Percentiles rank a stretch among this genome's conserved stretches.
phyloP scores from a whole-genome alignment of 2,113 vertebrate species.

The Syngnathus typhle region DNA sequence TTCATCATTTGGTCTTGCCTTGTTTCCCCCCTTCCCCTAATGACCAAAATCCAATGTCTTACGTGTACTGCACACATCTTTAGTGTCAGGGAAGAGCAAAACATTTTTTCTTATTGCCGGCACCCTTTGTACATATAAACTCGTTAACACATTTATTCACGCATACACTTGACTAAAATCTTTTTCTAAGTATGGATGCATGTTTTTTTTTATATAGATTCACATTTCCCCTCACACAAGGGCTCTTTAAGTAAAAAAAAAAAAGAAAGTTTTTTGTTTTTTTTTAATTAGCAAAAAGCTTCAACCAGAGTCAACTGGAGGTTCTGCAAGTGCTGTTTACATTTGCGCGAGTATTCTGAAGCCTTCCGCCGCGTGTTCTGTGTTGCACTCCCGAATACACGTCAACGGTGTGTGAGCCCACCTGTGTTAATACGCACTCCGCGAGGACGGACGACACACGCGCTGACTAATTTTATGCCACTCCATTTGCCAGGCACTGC shows the following conservation, averaged over 20 bases:
- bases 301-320: slow-evolving; percentile 59
- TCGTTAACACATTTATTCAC: slow-evolving; percentile 56
- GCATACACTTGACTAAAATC: slow-evolving; percentile 49
- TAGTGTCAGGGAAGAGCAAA: slow-evolving; percentile 62
- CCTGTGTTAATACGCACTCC: slow-evolving; percentile 38
- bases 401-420: slow-evolving; percentile 46
- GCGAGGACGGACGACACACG: slow-evolving; percentile 34
- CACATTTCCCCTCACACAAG: slow-evolving; percentile 55
- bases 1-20: slow-evolving; percentile 63
- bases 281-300: slow-evolving; percentile 54
- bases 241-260: slow-evolving; percentile 55
- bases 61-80: slow-evolving; percentile 61
- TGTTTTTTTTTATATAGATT: slow-evolving; percentile 59
- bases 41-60: slow-evolving; percentile 72
- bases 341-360: slow-evolving; percentile 71
- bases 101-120: slow-evolving; percentile 53
- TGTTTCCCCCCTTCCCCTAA: slow-evolving; percentile 31
- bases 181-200: slow-evolving; percentile 65
- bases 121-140: slow-evolving; percentile 60
- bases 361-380: slow-evolving; percentile 62
- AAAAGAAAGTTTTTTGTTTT: slow-evolving; percentile 27
- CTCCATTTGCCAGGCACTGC: slow-evolving; percentile 19
- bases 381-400: slow-evolving; percentile 64
- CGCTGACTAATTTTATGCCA: slow-evolving; percentile 23
- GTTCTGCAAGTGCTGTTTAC: slow-evolving; percentile 69